Base-by-base conservation (phyloP, 1,140 invertebrate species). In the Bombus pyrosoma region DNA sequence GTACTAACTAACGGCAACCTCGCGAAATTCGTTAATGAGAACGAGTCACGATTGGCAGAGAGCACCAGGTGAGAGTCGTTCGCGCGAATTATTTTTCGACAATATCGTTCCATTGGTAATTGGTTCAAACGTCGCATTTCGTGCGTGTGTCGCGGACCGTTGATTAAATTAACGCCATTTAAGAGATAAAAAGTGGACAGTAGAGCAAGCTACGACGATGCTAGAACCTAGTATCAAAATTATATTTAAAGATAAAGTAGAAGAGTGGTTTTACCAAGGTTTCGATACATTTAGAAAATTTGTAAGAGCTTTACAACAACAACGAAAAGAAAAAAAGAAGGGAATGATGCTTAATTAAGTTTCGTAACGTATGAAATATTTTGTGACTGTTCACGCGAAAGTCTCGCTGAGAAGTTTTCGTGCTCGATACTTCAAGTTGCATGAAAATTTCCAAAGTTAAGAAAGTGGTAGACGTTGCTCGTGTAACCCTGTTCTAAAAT, bases 21-120 rank as follows among this genome's bases (percentile, higher is more conserved):
- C 43, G 64, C 68, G 32, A 41, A 68, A 66, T 76, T 76, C 28
- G 13, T 53, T 83, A 83, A 83, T 68, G 73, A 76, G 73, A 18
- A 81, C 37, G 28, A 39, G 66, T 25, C 47, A 41, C 62, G 32
- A 59, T 2, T 4, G 10, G 5, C 13, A 8, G 37, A 2, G 32
- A 28, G 10, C n/a, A 9, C 5, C 74, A 0, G 22, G 74, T 2
- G 74, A 74, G 47, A 74, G 39, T 47, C 57, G 57, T 74, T 34
- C 37, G 18, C 22, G 53, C 10, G 39, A 74, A 82, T 75, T 64
- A 41, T 74, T 74, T 74, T 74, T 62, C 69, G 39, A 73, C 62
- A 13, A 73, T 81, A 22, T 73, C 28, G 39, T 81, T 73, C 41
- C 53, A 43, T 81, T 12, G 43, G n/a, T 64, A 62, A 81, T 81